Percentiles rank a stretch among this genome's conserved stretches.
phyloP scores from a whole-genome alignment of 2,113 vertebrate species.

The Neoarius graeffei region DNA sequence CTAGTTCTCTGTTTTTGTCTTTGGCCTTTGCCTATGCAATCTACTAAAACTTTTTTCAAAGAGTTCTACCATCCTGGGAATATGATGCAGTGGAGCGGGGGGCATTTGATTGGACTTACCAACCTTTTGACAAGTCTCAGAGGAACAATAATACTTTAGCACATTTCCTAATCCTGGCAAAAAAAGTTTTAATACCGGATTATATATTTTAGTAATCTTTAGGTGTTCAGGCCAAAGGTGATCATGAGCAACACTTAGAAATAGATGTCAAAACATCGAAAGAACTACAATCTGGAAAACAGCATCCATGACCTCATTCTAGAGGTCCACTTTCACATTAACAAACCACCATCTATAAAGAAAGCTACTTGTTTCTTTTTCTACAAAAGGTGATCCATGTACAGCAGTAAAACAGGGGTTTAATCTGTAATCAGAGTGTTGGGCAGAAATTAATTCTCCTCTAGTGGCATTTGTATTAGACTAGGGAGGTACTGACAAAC shows the following conservation, averaged over 20 bases:
- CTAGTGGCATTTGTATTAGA: not conserved
- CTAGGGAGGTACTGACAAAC: not conserved
- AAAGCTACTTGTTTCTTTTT: not conserved
- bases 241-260: not conserved
- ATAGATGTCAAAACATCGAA: not conserved
- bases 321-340: not conserved
- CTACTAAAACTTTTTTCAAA: conserved; percentile 14
- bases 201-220: conserved; percentile 28
- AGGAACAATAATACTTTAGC: not conserved
- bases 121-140: not conserved
- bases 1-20: not conserved
- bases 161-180: not conserved
- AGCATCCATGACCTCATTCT: not conserved
- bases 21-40: conserved; percentile 15
- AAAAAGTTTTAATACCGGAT: not conserved
- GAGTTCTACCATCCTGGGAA: not conserved
- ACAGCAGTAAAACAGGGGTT: not conserved
- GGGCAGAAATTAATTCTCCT: not conserved
- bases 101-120: conserved; percentile 23
- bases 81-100: not conserved
- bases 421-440: not conserved
- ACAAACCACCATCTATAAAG: not conserved
- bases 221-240: conserved; percentile 21
- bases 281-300: not conserved
- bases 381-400: not conserved